Conservation (phyloP, 1,140 invertebrate species). For the Drosophila kikkawai region DNA sequence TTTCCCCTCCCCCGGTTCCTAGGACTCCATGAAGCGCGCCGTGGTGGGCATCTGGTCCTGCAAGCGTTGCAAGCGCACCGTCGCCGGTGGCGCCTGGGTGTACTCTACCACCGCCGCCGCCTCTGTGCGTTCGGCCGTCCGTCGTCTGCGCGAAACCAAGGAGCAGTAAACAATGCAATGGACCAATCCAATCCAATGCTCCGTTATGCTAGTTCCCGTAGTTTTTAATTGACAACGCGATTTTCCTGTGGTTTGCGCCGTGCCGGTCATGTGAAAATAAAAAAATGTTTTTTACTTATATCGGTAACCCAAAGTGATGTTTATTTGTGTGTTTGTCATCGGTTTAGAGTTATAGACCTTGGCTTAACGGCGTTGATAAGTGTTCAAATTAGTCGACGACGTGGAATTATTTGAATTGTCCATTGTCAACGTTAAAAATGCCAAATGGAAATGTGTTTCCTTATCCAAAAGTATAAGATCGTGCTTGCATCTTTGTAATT, state of each 20-base stretch:
- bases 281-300: slow-evolving; percentile 63
- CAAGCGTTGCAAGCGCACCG: slow-evolving; percentile 97
- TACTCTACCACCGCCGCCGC: slow-evolving; percentile 98
- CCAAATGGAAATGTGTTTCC: background rate
- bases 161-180: slow-evolving; percentile 77
- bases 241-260: slow-evolving; percentile 78
- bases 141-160: slow-evolving; percentile 97
- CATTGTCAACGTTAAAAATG: background rate
- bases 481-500: background rate
- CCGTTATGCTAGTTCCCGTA: slow-evolving; percentile 67
- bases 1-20: slow-evolving; percentile 59
- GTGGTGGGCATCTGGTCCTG: slow-evolving; percentile 99
- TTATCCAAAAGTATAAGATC: background rate
- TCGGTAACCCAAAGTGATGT: slow-evolving; percentile 46
- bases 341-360: background rate
- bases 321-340: slow-evolving; percentile 22
- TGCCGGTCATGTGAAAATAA: slow-evolving; percentile 77
- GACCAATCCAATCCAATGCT: slow-evolving; percentile 44
- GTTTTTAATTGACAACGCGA: slow-evolving; percentile 71
- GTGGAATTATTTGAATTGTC: background rate
- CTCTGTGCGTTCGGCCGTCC: slow-evolving; percentile 97
- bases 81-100: slow-evolving; percentile 98
- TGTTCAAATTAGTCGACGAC: too few relatives aligned
- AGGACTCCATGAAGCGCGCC: slow-evolving; percentile 99
- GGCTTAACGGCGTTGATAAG: background rate